Base-by-base conservation (phyloP, 2,113 vertebrate genomes). In the Acanthochromis polyacanthus region DNA sequence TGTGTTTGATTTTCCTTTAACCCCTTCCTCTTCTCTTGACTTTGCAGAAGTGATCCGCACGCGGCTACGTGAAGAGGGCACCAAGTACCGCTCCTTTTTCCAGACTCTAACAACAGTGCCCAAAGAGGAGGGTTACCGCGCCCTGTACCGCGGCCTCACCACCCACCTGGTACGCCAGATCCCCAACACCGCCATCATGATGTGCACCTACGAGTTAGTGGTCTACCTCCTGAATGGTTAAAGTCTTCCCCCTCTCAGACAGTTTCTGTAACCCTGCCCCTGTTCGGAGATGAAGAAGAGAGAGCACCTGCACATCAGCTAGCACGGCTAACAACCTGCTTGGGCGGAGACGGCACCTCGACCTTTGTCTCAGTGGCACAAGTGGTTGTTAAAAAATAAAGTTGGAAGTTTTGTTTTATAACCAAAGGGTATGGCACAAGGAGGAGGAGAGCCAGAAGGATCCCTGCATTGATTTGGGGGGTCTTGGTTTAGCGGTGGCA, bases 121-220 rank as follows among this genome's bases (percentile, higher is more conserved):
- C 86, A 94, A 92, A 86, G 98, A 99, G 93, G 98, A 99, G 95
- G 97, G 98, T 7, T 99, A 96, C 75, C 93, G 95, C 2, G 96
- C 97, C 22, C 96, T 99, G 25, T 99, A 99, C 92, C 95, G 98
- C 59, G 98, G 98, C 80, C 95, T 99, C 89, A 97, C 96, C 56
- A 99, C 97, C 1, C 98, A 99, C 75, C 94, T 99, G 88, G 92
- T 99, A 84, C 97, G 98, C 84, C 98, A 99, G 93, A 99, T 99
- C 87, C 98, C 98, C 81, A 99, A 99, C 95, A 99, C 97, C 0
- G 98, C 97, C 87, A 99, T 99, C 88, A 97, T 98, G 96, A 99
- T 99, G 97, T 96, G 96, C 91, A 99, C 98, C 86, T 99, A 99
- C 63, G 98, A 99, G 95, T 71, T 99, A 84, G 97, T 99, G 82